Evolutionary conservation across 92 coral and sea anemone genomes (phyloP), one percentile per base, ranked within the genome.

Genomic region (Galaxea fascicularis): DNA sequence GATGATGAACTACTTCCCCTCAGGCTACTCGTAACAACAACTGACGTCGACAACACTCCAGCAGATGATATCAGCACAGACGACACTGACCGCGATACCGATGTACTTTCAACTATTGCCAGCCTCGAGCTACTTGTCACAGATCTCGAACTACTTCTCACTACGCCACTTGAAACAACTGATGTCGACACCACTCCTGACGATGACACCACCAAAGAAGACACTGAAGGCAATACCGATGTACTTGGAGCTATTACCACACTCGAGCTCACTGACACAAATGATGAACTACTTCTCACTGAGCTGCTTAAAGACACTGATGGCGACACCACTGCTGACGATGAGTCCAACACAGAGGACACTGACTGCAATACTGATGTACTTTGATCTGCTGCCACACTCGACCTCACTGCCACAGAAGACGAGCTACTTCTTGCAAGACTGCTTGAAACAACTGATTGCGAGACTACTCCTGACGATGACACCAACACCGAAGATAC

Each of bases 371-470:
- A 65, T 16, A 4, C 44, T 4, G 71, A 65, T 1, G 71, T 17
- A 65, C 71, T 65, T 0, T 26, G 44, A 31, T 31, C 44, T 31
- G 17, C 22, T 3, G 71, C 27, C 6, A 0, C 12, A 26, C 35
- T 26, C 17, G 71, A 65, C 13, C 35, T 26, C 28, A 65, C 71
- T 31, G 71, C 31, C 71, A 65, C 71, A 65, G 35, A 26, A 8
- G 71, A 26, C 44, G 4, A 65, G 22, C 71, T 65, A 1, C 27
- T 15, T 8, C 68, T 62, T 0, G 68, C 0, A 8, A 0, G 51
- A 0, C 51, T 46, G 51, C 68, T 62, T n/a, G 68, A n/a, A 27
- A 62, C 68, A 62, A 27, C 68, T 31, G 76, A 71, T 22, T 53
- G 35, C 16, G 13, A 22, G 53, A 24, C 51, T 13, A 46, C 51